Percentiles rank a stretch among this genome's conserved stretches.
Conservation (phyloP, 2,797 vertebrate species). For the Echeneis naucrates region DNA sequence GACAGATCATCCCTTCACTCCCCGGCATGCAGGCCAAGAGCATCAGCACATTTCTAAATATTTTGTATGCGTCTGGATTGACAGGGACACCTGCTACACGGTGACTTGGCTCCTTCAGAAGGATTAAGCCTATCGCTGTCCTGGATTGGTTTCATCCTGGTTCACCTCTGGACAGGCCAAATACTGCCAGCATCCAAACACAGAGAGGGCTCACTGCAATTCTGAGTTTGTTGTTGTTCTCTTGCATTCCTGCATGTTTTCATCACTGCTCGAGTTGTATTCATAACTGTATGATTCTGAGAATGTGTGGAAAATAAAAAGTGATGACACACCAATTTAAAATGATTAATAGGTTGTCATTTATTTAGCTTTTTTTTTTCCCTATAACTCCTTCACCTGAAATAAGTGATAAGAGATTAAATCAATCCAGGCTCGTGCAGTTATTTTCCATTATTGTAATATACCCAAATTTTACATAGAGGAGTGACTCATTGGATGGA, state of each 20-base stretch:
- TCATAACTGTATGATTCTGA: slow-evolving; percentile 72
- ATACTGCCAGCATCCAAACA: slow-evolving; percentile 46
- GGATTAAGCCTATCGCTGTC: slow-evolving; percentile 69
- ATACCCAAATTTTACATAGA: not conserved
- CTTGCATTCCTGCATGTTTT: slow-evolving; percentile 42
- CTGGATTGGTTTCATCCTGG: slow-evolving; percentile 66
- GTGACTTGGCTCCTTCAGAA: slow-evolving; percentile 69
- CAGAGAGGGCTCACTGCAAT: slow-evolving; percentile 10
- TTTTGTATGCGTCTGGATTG: slow-evolving; percentile 74
- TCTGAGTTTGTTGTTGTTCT: slow-evolving; percentile 18
- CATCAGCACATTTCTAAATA: slow-evolving; percentile 79
- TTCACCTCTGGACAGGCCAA: slow-evolving; percentile 46
- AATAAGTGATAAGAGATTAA: not conserved
- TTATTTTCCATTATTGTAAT: not conserved
- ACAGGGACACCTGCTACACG: slow-evolving; percentile 76
- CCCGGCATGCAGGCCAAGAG: slow-evolving; percentile 52
- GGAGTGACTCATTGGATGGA: not conserved
- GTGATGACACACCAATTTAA: slow-evolving; percentile 43
- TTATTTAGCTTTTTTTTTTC: slow-evolving; percentile 32
- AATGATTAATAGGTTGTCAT: slow-evolving; percentile 18
- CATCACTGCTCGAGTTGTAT: slow-evolving; percentile 41
- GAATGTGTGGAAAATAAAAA: slow-evolving; percentile 75
- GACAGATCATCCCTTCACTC: slow-evolving; percentile 52
- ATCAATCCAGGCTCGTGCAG: not conserved
- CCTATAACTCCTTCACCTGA: not conserved